Conservation (phyloP, 2,797 vertebrate genomes). For the Premnoplex brunnescens region DNA sequence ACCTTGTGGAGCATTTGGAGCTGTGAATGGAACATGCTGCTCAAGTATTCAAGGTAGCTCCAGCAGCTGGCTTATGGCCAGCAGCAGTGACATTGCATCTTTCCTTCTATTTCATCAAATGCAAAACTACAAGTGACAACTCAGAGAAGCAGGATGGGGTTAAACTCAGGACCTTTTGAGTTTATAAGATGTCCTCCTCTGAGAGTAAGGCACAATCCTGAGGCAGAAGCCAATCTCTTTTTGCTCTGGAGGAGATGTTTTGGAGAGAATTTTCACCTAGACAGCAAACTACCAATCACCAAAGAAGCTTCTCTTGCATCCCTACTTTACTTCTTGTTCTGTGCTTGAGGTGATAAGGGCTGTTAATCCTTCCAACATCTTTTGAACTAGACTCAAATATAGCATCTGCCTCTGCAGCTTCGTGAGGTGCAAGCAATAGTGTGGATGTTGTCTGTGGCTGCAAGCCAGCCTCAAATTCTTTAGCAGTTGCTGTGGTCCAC, state of each 20-base stretch:
- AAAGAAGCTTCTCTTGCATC: neutral
- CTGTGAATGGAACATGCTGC: neutral
- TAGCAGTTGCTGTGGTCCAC: neutral
- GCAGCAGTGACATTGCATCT: neutral
- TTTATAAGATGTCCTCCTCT: neutral
- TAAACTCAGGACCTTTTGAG: neutral
- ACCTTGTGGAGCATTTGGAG: neutral
- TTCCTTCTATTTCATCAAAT: neutral
- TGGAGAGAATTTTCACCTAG: neutral
- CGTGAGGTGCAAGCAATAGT: neutral
- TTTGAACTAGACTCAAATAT: neutral
- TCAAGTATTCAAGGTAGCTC: neutral
- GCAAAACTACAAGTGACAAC: neutral
- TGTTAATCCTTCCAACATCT: neutral
- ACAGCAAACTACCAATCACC: neutral
- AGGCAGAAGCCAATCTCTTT: neutral
- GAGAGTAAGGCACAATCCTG: neutral
- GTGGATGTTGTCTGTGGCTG: neutral
- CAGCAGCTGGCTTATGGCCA: neutral
- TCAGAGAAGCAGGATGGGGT: neutral
- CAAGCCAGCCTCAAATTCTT: neutral
- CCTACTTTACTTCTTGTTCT: neutral
- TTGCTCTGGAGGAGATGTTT: neutral
- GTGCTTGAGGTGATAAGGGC: neutral
- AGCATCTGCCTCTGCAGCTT: neutral